phyloP scores from a whole-genome alignment of 92 coral and sea anemone genomes.

The Nematostella vectensis region DNA sequence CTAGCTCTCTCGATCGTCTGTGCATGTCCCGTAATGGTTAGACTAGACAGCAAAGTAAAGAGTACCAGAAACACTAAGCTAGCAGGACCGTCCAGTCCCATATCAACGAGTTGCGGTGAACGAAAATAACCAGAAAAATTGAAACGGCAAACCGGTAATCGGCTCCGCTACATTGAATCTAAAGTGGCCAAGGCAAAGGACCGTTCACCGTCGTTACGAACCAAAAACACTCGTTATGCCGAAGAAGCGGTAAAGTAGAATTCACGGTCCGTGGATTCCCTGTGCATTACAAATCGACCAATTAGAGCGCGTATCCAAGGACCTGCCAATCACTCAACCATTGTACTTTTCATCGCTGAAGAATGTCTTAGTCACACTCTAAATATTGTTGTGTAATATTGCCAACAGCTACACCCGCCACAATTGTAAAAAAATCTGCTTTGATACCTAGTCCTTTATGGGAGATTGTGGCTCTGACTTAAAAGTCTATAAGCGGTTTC shows the following conservation, averaged over 20 bases:
- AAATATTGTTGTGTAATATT: too few species aligned
- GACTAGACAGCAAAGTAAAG: conserved; percentile 5
- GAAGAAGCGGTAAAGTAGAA: conserved; percentile 1
- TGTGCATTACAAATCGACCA: conserved; percentile 46
- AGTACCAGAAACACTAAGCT: conserved; percentile 3
- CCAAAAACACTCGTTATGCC: neutral
- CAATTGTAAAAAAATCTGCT: too few species aligned
- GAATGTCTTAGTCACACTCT: conserved; percentile 39
- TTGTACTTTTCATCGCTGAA: conserved; percentile 45
- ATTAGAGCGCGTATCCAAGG: conserved; percentile 45
- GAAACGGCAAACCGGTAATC: too few species aligned
- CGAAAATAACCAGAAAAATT: too few species aligned
- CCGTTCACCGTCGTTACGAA: too few species aligned
- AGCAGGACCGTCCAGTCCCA: conserved; percentile 16
- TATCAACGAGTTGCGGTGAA: conserved; percentile 23
- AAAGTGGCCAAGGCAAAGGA: too few species aligned
- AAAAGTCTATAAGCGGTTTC: too few species aligned
- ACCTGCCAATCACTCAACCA: conserved; percentile 72
- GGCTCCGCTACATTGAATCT: too few species aligned
- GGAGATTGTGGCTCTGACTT: too few species aligned
- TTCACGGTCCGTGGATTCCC: neutral
- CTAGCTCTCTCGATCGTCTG: conserved; percentile 5
- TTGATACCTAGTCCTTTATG: too few species aligned
- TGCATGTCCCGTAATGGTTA: conserved; percentile 4
- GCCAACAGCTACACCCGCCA: too few species aligned